Base-by-base conservation (phyloP, 23 tunicate genomes). In the Halocynthia aurantium region DNA sequence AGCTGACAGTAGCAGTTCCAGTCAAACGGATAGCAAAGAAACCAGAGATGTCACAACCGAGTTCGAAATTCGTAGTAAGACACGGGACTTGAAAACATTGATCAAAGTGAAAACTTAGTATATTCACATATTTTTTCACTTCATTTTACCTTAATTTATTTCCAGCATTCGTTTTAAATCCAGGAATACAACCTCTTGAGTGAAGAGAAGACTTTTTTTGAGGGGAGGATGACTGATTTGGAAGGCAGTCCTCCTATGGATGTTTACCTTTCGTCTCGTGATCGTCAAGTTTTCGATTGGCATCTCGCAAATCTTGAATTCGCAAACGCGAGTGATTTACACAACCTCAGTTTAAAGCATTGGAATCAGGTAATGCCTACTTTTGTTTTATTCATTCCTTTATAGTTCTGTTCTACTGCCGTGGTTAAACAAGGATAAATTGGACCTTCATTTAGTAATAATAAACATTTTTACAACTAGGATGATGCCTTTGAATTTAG, bases 401-500 rank as follows among this genome's bases (percentile, higher is more conserved):
- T 15, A n/a, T 58, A 15, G 17, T 58, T 58, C 15, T 58, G 63
- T 58, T 58, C 63, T 58, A n/a, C 4, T 15, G 63, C 15, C 2
- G n/a, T 58, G 63, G 17, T 58, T n/a, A 13, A 15, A 58, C 63
- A 15, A 31, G 44, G 44, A 31, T 31, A 31, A 31, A 31, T 31
- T 31, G 44, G 44, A 31, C 44, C 44, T 31, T 31, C 44, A 31
- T 1, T 31, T 31, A 31, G 44, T 31, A 31, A 31, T 31, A 31
- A 31, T 31, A 31, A 31, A 31, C 44, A 31, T 31, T 31, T 31
- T 31, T 31, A 31, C 44, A 31, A 31, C 50, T 64, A 94, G 91
- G 99, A 88, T 68, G 99, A 95, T 89, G 99, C 96, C 50, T 96
- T 80, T 76, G 99, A 96, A 62, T 96, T 96, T 79, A 91, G 88